Base-by-base conservation (phyloP, 2,888 invertebrate genomes). In the Liopterus haemorrhoidalis region DNA sequence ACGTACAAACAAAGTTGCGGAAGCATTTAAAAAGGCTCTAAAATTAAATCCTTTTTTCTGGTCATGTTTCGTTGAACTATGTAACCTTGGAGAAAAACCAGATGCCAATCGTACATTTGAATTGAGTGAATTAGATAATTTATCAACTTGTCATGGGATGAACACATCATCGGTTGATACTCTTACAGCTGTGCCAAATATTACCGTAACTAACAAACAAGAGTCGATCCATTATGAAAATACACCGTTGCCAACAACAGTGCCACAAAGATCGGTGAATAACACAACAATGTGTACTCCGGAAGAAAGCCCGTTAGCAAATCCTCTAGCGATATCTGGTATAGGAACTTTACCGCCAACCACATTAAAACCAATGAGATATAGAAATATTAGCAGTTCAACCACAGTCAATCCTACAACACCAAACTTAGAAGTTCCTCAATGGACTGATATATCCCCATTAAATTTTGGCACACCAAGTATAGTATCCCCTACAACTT, bases 21-120 rank as follows among this genome's bases (percentile, higher is more conserved):
- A 86, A 58, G 85, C 86, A 11, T 82, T 85, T 63, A 76, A 76
- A 53, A 75, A 78, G 62, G 87, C 92, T 53, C 73, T 96, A 15
- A 86, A 87, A 65, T 66, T 94, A 42, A 96, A 96, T 69, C 96
- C 96, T 15, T 93, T 95, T 67, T 75, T 96, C 67, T 96, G 95
- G 94, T 84, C 89, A 62, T 84, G 90, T 18, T 96, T 88, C 69
- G 81, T 87, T 59, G 81, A 84, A 63, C 73, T 96, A 41, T 94
- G 94, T 70, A 84, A 87, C 62, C 78, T 88, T 66, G 94, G 94
- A 19, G 91, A 92, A 65, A 85, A 85, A 66, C 79, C 87, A 31
- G 91, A 93, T 66, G 84, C 92, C 4, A 74, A 77, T 54, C 79
- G 79, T 68, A 76, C 85, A 57, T 91, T 92, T 68, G 83, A 84